Percentiles rank a stretch among this genome's conserved stretches.
These are phyloP conservation scores for Procambarus virginalis DNA, from an alignment of 1,140 invertebrate species.

Conservation along the genomic window DNA sequence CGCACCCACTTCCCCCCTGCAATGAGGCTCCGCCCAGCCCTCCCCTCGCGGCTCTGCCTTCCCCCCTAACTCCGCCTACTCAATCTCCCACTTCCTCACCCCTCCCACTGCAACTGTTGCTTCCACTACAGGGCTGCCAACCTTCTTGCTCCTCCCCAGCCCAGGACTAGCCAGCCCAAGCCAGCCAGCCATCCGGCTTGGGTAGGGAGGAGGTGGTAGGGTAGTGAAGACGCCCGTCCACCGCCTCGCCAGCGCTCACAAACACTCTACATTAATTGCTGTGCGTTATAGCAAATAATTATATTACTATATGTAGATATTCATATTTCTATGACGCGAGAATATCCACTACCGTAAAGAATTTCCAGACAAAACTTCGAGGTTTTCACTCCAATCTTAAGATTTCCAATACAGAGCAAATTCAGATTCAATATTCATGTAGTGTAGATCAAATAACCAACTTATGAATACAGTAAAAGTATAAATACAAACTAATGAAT, in stretches of 20 bases:
- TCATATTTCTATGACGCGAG: too few species aligned
- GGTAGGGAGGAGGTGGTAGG: neutral
- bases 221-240: neutral
- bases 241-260: neutral
- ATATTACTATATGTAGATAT: too few species aligned
- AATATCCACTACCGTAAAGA: too few species aligned
- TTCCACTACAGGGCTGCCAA: constrained; percentile 58
- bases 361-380: too few species aligned
- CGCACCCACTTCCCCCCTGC: neutral
- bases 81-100: constrained; percentile 18
- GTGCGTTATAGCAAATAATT: too few species aligned
- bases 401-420: too few species aligned
- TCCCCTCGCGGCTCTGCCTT: neutral
- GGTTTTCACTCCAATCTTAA: too few species aligned
- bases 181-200: too few species aligned
- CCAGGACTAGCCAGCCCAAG: neutral
- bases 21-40: neutral
- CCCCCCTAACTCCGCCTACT: constrained; percentile 25
- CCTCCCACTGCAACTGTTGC: constrained; percentile 64
- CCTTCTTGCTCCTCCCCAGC: constrained; percentile 15
- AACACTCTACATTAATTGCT: neutral
- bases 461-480: too few species aligned
- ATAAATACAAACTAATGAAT: too few species aligned
- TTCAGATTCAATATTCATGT: too few species aligned
- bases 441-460: too few species aligned